Evolutionary conservation across 2,113 vertebrate species (phyloP).

Genomic region (Corythoichthys haematopterus): DNA sequence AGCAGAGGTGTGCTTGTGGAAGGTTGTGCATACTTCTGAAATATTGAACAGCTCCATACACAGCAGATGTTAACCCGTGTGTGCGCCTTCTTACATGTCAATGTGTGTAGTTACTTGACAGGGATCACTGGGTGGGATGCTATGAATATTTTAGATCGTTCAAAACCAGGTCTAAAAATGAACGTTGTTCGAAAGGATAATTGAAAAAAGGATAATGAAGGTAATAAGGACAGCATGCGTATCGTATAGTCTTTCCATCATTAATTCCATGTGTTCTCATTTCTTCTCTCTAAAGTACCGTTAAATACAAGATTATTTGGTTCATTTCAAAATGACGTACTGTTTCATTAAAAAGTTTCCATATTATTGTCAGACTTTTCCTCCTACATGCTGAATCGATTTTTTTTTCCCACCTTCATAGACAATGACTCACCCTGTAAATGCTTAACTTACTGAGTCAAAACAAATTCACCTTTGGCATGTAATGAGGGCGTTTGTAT

Average conservation of each 20-base stretch:
- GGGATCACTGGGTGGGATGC: constrained; percentile 30
- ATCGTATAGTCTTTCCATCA: constrained; percentile 8
- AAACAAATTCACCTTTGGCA: not conserved
- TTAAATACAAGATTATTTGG: not conserved
- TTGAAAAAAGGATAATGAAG: constrained; percentile 8
- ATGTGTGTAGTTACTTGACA: constrained; percentile 4
- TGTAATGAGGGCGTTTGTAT: not conserved
- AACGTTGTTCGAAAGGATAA: constrained; percentile 16
- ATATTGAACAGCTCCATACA: constrained; percentile 46
- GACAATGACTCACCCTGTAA: not conserved
- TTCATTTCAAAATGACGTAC: not conserved
- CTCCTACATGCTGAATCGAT: not conserved
- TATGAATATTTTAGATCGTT: constrained; percentile 41
- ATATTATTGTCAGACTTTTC: not conserved
- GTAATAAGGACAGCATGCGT: constrained; percentile 5
- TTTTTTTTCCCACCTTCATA: not conserved
- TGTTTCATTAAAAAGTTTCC: not conserved
- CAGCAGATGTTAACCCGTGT: constrained; percentile 46
- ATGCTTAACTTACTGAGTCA: not conserved
- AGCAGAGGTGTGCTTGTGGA: constrained; percentile 25
- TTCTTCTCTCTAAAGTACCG: not conserved
- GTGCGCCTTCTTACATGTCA: not conserved
- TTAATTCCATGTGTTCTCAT: constrained; percentile 7
- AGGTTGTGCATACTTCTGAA: constrained; percentile 37
- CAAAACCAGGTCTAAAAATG: constrained; percentile 29